phyloP scores from a whole-genome alignment of 2,797 vertebrate species.

The Eurystomus glaucurus region DNA sequence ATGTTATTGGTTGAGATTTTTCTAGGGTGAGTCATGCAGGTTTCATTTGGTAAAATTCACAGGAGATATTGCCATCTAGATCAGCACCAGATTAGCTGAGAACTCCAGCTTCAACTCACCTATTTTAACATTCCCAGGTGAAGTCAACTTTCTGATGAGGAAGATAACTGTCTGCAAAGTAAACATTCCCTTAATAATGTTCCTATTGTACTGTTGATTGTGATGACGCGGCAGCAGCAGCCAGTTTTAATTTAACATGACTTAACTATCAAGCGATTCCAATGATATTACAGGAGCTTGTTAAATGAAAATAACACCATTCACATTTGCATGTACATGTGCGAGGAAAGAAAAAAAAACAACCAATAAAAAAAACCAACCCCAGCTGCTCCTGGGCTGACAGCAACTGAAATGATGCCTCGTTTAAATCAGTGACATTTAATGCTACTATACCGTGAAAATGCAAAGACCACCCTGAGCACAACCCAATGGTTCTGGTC shows the following conservation, averaged over 20 bases:
- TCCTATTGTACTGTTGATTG: slow-evolving; percentile 58
- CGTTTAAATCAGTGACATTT: neutral
- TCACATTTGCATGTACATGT: slow-evolving; percentile 36
- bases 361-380: neutral
- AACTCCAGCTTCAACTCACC: slow-evolving; percentile 49
- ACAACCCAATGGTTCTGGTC: neutral
- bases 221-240: slow-evolving; percentile 5
- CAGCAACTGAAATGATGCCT: neutral
- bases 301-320: slow-evolving; percentile 32
- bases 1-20: slow-evolving; percentile 75
- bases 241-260: slow-evolving; percentile 74
- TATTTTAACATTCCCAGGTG: slow-evolving; percentile 61
- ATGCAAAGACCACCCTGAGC: neutral
- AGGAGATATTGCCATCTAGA: slow-evolving; percentile 61
- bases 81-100: slow-evolving; percentile 49
- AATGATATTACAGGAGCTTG: slow-evolving; percentile 38
- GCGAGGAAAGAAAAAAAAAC: neutral
- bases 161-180: slow-evolving; percentile 68
- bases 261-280: slow-evolving; percentile 37
- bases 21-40: slow-evolving; percentile 50
- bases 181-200: slow-evolving; percentile 66
- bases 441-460: fast-evolving
- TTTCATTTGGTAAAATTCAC: slow-evolving; percentile 56
- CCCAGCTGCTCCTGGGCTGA: neutral
- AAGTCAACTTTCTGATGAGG: slow-evolving; percentile 68